Base-by-base conservation (phyloP, 2,113 vertebrate genomes). In the Gobius niger region DNA sequence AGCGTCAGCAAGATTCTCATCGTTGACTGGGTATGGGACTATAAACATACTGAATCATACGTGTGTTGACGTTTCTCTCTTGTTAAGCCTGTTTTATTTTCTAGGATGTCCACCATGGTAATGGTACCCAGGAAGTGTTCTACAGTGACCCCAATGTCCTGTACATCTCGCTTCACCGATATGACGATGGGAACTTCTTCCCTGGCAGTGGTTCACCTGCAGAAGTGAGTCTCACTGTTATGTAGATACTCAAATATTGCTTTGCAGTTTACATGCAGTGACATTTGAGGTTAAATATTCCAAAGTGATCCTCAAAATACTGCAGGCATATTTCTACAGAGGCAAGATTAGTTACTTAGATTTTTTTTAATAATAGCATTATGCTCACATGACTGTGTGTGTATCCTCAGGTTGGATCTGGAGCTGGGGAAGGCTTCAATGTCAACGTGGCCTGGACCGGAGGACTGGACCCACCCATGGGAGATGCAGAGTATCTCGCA, bases 381-480 rank as follows among this genome's bases (percentile, higher is more conserved):
- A 53, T 53, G 9, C 52, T 49, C 0, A 46, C 19, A 40, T 63
- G 7, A 14, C 16, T 34, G n/a, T 47, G 42, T 63, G 54, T 65
- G 24, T 24, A 2, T 0, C 70, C 75, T 44, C 70, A 99, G 97
- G 96, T 96, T 15, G 97, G 97, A 6, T 91, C 94, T 46, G 95
- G 94, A 51, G 91, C 90, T 0, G 97, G 96, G 0, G 91, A 95
- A 76, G 96, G 96, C 61, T 99, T 98, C 86, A 99, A 95, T 0
- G 93, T 99, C 67, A 99, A 99, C 0, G 76, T 99, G 56, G 96
- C 97, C 0, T 99, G 95, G 94, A 94, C 95, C 0, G 96, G 96
- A 24, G 96, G 96, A 7, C 93, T 98, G 6, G 95, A 98, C 8
- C 96, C 95, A 8, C 97, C 97, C 18, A 96, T 98, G 95, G 96